Percentiles rank a stretch among this genome's conserved stretches.
Conservation (phyloP, 1,140 invertebrate genomes). For the Hylaeus anthracinus region DNA sequence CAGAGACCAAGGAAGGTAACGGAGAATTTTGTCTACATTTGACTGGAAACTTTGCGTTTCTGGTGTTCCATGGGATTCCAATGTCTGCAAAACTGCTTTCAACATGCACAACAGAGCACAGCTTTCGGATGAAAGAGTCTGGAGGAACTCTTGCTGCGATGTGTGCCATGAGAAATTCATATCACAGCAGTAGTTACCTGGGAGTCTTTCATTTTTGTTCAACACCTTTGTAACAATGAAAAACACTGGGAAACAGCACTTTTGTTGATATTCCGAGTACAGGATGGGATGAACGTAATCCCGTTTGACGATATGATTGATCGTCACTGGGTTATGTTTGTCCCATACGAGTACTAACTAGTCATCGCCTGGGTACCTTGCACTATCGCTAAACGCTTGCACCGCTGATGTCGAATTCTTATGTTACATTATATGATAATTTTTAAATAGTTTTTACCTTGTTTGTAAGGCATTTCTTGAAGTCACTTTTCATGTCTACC, state of each 20-base stretch:
- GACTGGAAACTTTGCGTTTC: too few relatives aligned
- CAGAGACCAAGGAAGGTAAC: not conserved
- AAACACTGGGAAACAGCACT: not conserved
- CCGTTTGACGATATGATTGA: constrained; percentile 76
- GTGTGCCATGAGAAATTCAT: constrained; percentile 73
- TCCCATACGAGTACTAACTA: constrained; percentile 77
- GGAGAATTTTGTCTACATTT: not conserved
- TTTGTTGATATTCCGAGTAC: constrained; percentile 32
- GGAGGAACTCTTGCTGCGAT: constrained; percentile 82
- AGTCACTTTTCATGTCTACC: constrained; percentile 94
- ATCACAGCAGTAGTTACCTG: constrained; percentile 83
- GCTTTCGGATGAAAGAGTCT: constrained; percentile 54
- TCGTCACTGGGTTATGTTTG: constrained; percentile 85
- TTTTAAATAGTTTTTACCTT: constrained; percentile 85
- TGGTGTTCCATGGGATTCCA: not conserved
- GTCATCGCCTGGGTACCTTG: constrained; percentile 29
- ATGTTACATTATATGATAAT: not conserved
- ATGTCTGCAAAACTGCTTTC: not conserved
- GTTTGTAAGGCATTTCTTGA: constrained; percentile 91
- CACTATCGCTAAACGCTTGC: not conserved
- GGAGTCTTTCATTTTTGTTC: constrained; percentile 65
- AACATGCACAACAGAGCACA: not conserved
- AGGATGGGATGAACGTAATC: constrained; percentile 80
- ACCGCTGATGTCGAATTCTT: not conserved
- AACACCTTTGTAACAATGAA: not conserved